phyloP scores from a whole-genome alignment of 2,113 vertebrate species.

The Muscicapa adusta region DNA sequence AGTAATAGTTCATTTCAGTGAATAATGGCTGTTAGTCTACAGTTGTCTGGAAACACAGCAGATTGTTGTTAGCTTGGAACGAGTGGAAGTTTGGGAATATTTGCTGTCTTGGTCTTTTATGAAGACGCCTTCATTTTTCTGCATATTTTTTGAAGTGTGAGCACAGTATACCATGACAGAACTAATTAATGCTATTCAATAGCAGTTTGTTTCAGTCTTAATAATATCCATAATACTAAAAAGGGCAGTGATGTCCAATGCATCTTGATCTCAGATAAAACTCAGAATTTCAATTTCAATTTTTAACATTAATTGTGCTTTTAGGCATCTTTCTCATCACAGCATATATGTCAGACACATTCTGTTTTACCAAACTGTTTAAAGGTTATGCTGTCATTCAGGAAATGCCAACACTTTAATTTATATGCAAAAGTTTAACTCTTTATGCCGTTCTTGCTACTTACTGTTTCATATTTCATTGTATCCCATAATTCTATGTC shows the following conservation, averaged over 20 bases:
- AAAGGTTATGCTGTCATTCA: conserved; percentile 40
- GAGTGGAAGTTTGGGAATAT: not conserved
- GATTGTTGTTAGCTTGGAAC: not conserved
- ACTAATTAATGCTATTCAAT: not conserved
- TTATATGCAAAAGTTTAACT: not conserved
- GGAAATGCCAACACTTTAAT: conserved; percentile 16
- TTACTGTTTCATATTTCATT: not conserved
- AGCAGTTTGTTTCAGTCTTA: not conserved
- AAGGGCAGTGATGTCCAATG: not conserved
- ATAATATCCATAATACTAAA: not conserved
- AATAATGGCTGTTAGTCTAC: not conserved
- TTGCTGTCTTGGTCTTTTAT: not conserved
- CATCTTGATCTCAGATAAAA: not conserved
- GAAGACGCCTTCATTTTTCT: not conserved
- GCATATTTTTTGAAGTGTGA: not conserved
- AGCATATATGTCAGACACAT: not conserved
- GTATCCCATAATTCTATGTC: not conserved
- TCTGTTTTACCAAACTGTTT: conserved; percentile 5
- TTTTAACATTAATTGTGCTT: conserved; percentile 5
- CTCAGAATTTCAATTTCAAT: not conserved
- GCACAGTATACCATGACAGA: not conserved
- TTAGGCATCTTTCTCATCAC: conserved; percentile 2
- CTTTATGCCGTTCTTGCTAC: not conserved
- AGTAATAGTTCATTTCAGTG: not conserved
- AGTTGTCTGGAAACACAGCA: not conserved